A percentile compares a stretch with the other conserved stretches of the same genome.
Conservation (phyloP, 2,797 vertebrate species). For the Ficedula albicollis region DNA sequence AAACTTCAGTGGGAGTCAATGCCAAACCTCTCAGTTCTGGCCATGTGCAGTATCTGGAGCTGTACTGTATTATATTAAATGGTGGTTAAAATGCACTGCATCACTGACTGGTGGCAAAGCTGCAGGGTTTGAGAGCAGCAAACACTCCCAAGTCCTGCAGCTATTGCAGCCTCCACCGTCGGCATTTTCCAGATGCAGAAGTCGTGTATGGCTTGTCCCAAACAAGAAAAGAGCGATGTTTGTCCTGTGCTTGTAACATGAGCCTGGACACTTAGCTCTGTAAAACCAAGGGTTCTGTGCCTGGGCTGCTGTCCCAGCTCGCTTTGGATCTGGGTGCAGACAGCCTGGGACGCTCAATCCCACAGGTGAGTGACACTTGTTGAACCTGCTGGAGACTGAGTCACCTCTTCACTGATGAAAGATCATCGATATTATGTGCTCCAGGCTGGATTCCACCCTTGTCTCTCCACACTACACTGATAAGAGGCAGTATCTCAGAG, state of each 20-base stretch:
- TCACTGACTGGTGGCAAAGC: neutral
- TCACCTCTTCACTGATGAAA: neutral
- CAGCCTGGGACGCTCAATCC: neutral
- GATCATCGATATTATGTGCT: accelerated
- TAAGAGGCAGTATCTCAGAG: neutral
- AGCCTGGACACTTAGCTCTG: neutral
- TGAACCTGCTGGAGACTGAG: neutral
- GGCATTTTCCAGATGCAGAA: neutral
- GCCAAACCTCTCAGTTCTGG: neutral
- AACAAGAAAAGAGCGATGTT: accelerated
- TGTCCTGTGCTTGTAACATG: neutral
- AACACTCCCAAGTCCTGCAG: neutral
- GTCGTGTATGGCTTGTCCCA: neutral
- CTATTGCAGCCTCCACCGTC: neutral
- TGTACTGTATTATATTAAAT: neutral
- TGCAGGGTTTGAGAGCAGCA: neutral
- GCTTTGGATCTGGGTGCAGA: neutral
- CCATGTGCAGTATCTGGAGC: neutral
- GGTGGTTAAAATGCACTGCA: neutral
- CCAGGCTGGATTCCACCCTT: neutral
- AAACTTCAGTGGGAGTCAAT: neutral
- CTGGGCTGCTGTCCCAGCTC: neutral
- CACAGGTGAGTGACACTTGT: neutral
- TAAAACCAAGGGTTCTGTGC: neutral
- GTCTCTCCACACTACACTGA: neutral